These are phyloP conservation scores for Cancer borealis DNA, from an alignment of 2,888 invertebrate species.

Conservation along the genomic window DNA sequence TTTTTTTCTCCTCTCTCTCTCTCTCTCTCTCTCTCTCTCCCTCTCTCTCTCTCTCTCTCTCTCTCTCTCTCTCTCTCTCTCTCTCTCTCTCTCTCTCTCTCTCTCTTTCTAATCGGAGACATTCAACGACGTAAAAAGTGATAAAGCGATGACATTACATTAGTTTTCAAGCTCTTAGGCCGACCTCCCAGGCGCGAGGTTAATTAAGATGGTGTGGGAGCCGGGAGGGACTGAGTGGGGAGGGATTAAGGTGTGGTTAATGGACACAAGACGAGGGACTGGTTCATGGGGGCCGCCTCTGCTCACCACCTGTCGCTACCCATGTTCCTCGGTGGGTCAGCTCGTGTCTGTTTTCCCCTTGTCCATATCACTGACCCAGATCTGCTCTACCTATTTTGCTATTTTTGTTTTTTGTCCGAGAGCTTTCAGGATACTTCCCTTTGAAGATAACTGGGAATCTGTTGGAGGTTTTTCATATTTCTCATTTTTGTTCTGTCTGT, in stretches of 20 bases:
- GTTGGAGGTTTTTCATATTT: neutral
- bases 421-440: neutral
- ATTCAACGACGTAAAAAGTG: neutral
- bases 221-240: neutral
- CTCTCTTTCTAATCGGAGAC: neutral
- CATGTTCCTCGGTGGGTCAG: neutral
- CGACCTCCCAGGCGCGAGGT: neutral
- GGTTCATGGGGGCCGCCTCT: neutral
- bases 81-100: constrained; percentile 39
- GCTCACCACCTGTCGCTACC: neutral
- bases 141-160: constrained; percentile 29
- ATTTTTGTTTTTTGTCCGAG: neutral
- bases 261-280: neutral
- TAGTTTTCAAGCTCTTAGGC: neutral
- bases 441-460: neutral
- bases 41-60: neutral
- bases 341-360: neutral
- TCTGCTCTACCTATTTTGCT: neutral
- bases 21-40: neutral
- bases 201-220: constrained; percentile 30
- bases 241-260: constrained; percentile 14
- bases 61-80: constrained; percentile 34
- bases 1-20: neutral
- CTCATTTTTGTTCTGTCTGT: neutral
- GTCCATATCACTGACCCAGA: neutral